Evolutionary conservation across 2,113 vertebrate species (phyloP), one percentile per base, ranked within the genome.

Genomic region (Gadus macrocephalus): DNA sequence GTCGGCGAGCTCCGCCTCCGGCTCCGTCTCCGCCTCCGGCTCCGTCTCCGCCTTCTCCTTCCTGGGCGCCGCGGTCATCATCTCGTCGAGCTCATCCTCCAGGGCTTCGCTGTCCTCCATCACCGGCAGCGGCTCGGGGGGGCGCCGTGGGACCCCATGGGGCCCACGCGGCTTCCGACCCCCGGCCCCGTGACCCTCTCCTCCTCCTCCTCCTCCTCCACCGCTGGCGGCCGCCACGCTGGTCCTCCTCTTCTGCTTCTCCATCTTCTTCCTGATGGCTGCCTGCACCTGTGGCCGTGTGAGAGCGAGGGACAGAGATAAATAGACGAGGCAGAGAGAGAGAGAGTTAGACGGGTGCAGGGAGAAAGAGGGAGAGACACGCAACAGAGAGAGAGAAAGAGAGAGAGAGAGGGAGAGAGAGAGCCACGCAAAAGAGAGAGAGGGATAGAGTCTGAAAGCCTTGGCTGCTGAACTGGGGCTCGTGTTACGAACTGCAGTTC

Each of bases 221-320:
- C 67, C 70, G 1, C 68, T 72, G 9, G 31, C 31, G 31, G 4
- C 71, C 72, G 12, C 66, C 67, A 65, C 78, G 0, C 22, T 70
- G 68, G 19, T 38, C 68, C 69, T 72, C 67, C 62, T 89, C 68
- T 73, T 91, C 82, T 91, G 89, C 79, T 87, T 92, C 82, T 91
- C 87, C 65, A 92, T 72, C 28, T 90, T 92, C 85, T 76, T 92
- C 68, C 89, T 92, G 79, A 93, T 91, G 63, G 89, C 71, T 3
- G 90, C 91, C 77, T 92, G 91, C 8, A 93, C 88, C 92, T 93
- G 81, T 49, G 42, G 42, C 42, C 42, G 42, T 2, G 42, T 14
- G 42, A 49, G 42, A 49, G 42, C 42, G 42, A 49, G 42, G 11
- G 42, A 49, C 42, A 49, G 42, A 49, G 42, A 49, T 9, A 49